phyloP scores from a whole-genome alignment of 1,140 invertebrate species.

The Scaptodrosophila lebanonensis region DNA sequence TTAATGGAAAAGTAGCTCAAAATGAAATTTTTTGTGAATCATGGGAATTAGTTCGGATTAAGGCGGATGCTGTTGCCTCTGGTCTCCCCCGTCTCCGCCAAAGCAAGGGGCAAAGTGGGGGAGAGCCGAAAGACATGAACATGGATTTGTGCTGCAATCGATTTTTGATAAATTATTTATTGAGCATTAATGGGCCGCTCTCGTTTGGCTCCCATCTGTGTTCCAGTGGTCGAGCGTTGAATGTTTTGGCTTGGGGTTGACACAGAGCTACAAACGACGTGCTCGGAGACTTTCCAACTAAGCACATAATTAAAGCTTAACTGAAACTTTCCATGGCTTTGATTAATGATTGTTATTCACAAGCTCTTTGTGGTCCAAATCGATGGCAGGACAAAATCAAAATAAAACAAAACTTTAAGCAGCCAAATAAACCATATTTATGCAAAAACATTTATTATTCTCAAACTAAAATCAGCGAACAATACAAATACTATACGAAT shows the following conservation, averaged over 20 bases:
- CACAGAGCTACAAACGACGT: too few species aligned
- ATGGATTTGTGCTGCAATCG: slow-evolving; percentile 57
- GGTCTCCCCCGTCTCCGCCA: too few species aligned
- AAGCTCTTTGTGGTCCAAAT: slow-evolving; percentile 38
- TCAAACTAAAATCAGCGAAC: neutral
- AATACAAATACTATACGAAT: neutral
- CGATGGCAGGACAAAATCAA: slow-evolving; percentile 25
- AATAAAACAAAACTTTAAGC: slow-evolving; percentile 14
- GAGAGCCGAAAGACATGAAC: too few species aligned
- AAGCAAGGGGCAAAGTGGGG: too few species aligned
- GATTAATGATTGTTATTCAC: slow-evolving; percentile 50
- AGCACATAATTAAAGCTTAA: slow-evolving; percentile 52
- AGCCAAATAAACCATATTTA: neutral
- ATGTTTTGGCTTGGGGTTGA: too few species aligned
- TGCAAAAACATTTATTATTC: neutral
- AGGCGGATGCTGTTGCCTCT: too few species aligned
- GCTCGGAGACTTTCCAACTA: slow-evolving; percentile 19
- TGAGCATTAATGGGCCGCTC: slow-evolving; percentile 14
- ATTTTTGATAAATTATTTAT: slow-evolving; percentile 73
- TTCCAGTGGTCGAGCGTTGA: too few species aligned
- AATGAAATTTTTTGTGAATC: slow-evolving; percentile 46
- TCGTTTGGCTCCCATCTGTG: too few species aligned
- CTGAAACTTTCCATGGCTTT: slow-evolving; percentile 39
- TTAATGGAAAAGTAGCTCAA: slow-evolving; percentile 66
- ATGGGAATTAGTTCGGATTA: slow-evolving; percentile 67